Evolutionary conservation across 2,888 invertebrate species (phyloP).

Genomic region (Eustalomyia histrio): DNA sequence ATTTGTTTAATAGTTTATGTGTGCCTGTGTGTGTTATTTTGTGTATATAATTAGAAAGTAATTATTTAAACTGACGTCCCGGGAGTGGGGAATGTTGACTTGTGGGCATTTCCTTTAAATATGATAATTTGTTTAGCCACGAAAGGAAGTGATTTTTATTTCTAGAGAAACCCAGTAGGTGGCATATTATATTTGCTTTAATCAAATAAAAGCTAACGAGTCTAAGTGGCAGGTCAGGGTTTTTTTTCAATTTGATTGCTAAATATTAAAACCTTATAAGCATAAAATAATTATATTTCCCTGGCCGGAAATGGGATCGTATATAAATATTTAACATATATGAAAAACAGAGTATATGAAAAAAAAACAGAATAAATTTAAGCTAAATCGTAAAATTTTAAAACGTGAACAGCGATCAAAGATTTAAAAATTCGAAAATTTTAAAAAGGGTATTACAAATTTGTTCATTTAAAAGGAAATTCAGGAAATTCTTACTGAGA

Average conservation of each 20-base stretch:
- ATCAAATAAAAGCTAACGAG: constrained; percentile 18
- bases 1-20: background rate
- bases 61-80: background rate
- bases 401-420: too few species aligned
- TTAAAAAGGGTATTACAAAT: too few species aligned
- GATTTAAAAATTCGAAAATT: too few species aligned
- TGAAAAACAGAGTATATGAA: too few species aligned
- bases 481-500: too few species aligned
- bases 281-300: too few species aligned
- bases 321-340: too few species aligned
- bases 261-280: too few species aligned
- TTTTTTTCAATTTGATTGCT: background rate
- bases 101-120: background rate
- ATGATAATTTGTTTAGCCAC: background rate
- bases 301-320: too few species aligned
- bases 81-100: background rate
- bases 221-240: background rate
- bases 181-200: background rate
- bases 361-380: too few species aligned
- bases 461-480: too few species aligned
- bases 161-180: background rate
- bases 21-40: background rate
- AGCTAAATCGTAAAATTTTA: too few species aligned
- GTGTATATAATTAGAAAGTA: background rate
- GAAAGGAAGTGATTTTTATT: background rate